Evolutionary conservation across 2,888 invertebrate genomes (phyloP).

Genomic region (Sinelater perroti): DNA sequence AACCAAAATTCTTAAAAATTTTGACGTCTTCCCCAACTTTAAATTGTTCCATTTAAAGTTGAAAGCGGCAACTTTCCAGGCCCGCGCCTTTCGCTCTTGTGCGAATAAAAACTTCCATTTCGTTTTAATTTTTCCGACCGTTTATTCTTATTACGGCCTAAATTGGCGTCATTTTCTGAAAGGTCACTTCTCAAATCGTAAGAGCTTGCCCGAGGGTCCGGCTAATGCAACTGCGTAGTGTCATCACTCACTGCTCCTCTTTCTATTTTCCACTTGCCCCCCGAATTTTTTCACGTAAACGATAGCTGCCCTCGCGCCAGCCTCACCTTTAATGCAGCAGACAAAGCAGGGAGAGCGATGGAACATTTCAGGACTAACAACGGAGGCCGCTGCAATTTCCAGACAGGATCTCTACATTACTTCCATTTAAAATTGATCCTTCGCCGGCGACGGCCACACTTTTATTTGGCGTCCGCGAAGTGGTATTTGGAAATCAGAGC

Average conservation of each 20-base stretch:
- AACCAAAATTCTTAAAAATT: conserved; percentile 11
- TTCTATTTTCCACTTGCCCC: conserved; percentile 23
- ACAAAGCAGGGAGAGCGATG: neutral
- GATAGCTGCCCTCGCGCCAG: neutral
- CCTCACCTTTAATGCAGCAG: neutral
- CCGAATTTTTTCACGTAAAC: conserved; percentile 21
- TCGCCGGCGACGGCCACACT: conserved; percentile 1
- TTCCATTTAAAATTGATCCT: conserved; percentile 26
- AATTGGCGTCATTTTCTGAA: conserved; percentile 40
- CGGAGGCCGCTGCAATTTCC: conserved; percentile 25
- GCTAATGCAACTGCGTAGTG: conserved; percentile 38
- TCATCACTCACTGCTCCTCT: conserved; percentile 42
- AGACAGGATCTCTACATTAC: conserved; percentile 22
- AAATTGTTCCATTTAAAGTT: conserved; percentile 13
- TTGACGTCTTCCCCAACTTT: conserved; percentile 11
- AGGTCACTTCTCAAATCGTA: conserved; percentile 44
- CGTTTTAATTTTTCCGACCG: conserved; percentile 36
- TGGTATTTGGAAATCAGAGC: too few relatives aligned
- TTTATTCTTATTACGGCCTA: conserved; percentile 35
- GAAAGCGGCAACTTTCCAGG: conserved; percentile 16
- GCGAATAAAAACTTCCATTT: conserved; percentile 28
- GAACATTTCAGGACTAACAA: neutral
- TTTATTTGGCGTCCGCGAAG: too few relatives aligned
- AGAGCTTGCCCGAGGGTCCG: conserved; percentile 42
- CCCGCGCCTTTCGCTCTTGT: conserved; percentile 20